A percentile compares a stretch with the other conserved stretches of the same genome.
phyloP scores from a whole-genome alignment of 2,888 invertebrate species.

The Morpho deidamia region DNA sequence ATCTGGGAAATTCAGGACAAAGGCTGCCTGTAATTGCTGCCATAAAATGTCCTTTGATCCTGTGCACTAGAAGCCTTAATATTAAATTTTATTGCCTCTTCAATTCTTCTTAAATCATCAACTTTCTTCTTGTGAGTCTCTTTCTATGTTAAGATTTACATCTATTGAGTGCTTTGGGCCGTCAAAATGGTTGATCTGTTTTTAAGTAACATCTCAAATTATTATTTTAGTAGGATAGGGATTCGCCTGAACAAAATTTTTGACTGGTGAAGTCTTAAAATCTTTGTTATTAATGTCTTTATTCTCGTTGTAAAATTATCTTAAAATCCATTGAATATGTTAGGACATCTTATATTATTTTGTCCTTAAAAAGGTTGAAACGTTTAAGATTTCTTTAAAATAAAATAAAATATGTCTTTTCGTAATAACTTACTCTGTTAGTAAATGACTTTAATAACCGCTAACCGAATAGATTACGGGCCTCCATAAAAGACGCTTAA shows the following conservation, averaged over 20 bases:
- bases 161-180: slow-evolving; percentile 42
- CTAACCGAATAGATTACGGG: no score
- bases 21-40: slow-evolving; percentile 63
- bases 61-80: slow-evolving; percentile 39
- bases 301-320: no score
- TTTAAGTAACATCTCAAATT: not conserved
- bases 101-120: slow-evolving; percentile 40
- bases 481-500: no score
- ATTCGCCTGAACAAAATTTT: not conserved
- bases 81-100: slow-evolving; percentile 65
- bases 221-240: not conserved
- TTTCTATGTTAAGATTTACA: slow-evolving; percentile 50
- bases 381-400: no score
- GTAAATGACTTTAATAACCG: no score
- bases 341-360: no score
- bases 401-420: no score
- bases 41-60: slow-evolving; percentile 60
- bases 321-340: no score
- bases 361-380: no score
- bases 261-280: no score
- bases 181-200: slow-evolving; percentile 43
- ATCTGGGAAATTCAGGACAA: slow-evolving; percentile 63
- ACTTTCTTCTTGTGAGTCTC: slow-evolving; percentile 38
- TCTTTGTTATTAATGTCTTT: not conserved
- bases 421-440: no score